Base-by-base conservation (phyloP, 2,888 invertebrate species). In the Lasioglossum pauxillum region DNA sequence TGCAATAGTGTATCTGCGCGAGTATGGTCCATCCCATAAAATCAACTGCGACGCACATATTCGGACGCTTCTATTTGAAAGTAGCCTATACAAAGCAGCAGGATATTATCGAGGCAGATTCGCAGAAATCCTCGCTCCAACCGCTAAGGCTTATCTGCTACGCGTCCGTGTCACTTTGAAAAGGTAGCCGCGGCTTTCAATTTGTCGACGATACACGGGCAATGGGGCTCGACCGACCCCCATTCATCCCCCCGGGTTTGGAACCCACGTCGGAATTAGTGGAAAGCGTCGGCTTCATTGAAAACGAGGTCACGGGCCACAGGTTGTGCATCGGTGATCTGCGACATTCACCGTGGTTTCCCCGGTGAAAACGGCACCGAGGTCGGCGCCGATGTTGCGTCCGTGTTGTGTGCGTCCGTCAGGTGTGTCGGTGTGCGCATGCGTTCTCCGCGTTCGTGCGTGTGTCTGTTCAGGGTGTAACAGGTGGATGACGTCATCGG, bases 401-500 rank as follows among this genome's bases (percentile, higher is more conserved):
- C 72, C 46, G 44, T 16, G 57, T 19, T 72, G 41, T 38, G 80
- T 19, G 16, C 23, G 23, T 38, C 31, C 31, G 16, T n/a, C 74
- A 69, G 77, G 80, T 83, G 82, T 75, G 80, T 81, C 72, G 14
- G 60, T 87, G 78, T 23, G 12, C 76, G 76, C 80, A 84, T 74
- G 80, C 84, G 80, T 73, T 60, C 19, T 23, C 64, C 12, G 75
- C 83, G 44, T 16, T 79, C 85, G 83, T 87, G 57, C 57, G n/a
- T 10, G n/a, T 1, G 53, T 53, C 60, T 86, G 90, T 88, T 90
- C 87, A 87, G 91, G 93, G 93, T 91, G 95, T 95, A 95, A 95
- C 94, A 95, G 94, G 95, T 95, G 94, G 93, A 92, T 94, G 86
- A 91, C 89, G 89, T 91, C 91, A 89, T 49, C 35, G 81, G 71